Evolutionary conservation across 1,140 invertebrate genomes (phyloP).

Genomic region (Cardiocondyla obscurior): DNA sequence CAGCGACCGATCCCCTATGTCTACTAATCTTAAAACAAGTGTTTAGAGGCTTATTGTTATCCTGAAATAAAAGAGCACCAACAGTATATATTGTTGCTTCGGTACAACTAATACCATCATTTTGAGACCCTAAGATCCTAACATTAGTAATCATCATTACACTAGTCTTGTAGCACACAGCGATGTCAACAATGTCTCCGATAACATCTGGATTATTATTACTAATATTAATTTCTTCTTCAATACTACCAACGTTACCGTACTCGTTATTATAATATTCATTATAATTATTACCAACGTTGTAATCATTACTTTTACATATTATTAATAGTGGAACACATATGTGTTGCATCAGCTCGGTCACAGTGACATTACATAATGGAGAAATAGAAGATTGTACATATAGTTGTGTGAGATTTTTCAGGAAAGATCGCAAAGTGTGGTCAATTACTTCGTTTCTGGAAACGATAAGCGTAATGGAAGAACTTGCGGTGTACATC

Average conservation of each 20-base stretch:
- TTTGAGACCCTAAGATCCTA: slow-evolving; percentile 81
- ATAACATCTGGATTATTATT: slow-evolving; percentile 75
- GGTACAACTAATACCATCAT: slow-evolving; percentile 84
- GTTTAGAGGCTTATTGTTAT: slow-evolving; percentile 83
- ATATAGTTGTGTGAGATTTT: slow-evolving; percentile 74
- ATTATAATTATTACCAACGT: slow-evolving; percentile 65
- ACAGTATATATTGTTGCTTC: slow-evolving; percentile 84
- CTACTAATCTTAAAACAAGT: slow-evolving; percentile 79
- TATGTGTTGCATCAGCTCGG: slow-evolving; percentile 83
- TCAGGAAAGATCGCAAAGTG: slow-evolving; percentile 78
- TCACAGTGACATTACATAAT: slow-evolving; percentile 78
- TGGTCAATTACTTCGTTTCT: slow-evolving; percentile 82
- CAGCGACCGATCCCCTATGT: slow-evolving; percentile 53
- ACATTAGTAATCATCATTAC: slow-evolving; percentile 80
- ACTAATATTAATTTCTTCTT: slow-evolving; percentile 72
- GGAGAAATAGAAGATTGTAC: slow-evolving; percentile 74
- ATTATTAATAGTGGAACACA: slow-evolving; percentile 84
- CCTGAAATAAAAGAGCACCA: slow-evolving; percentile 85
- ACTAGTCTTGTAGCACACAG: slow-evolving; percentile 82
- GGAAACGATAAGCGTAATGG: slow-evolving; percentile 84
- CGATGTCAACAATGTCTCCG: slow-evolving; percentile 77
- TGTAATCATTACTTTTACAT: slow-evolving; percentile 76
- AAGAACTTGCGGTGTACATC: slow-evolving; percentile 82
- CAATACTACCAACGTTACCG: slow-evolving; percentile 61
- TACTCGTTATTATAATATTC: slow-evolving; percentile 68